A percentile compares a stretch with the other conserved stretches of the same genome.
Conservation (phyloP, 1,140 invertebrate genomes). For the Leucophenga varia region DNA sequence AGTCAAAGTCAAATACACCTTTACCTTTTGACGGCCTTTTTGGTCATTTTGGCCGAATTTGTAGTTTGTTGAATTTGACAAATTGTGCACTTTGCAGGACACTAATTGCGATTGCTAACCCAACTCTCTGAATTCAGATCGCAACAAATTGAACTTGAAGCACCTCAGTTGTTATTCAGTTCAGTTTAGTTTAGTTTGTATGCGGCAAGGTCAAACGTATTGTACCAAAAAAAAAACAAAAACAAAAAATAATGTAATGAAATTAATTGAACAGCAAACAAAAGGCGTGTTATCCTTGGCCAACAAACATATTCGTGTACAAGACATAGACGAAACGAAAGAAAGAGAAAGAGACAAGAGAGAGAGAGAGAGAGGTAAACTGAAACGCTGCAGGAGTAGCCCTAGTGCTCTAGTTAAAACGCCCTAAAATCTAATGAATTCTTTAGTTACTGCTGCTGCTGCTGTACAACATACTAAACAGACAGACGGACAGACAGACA, state of each 20-base stretch:
- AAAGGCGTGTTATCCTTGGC: neutral
- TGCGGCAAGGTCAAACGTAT: too few relatives aligned
- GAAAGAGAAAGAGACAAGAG: neutral
- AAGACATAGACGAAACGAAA: neutral
- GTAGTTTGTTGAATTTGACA: conserved; percentile 28
- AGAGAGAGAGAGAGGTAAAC: too few relatives aligned
- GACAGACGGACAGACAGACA: too few relatives aligned
- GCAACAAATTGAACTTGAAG: too few relatives aligned
- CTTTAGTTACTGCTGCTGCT: conserved; percentile 14
- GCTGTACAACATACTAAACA: too few relatives aligned
- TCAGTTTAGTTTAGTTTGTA: too few relatives aligned
- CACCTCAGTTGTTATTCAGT: too few relatives aligned
- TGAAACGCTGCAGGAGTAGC: too few relatives aligned
- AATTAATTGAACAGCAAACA: conserved; percentile 35
- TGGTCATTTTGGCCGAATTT: too few relatives aligned
- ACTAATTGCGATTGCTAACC: conserved; percentile 23
- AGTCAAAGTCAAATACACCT: too few relatives aligned
- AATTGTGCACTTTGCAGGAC: conserved; percentile 29
- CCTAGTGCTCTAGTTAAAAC: conserved; percentile 31
- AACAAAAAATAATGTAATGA: conserved; percentile 39
- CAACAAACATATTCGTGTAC: neutral
- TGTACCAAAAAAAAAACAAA: conserved; percentile 25
- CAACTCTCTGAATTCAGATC: too few relatives aligned
- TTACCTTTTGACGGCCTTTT: too few relatives aligned
- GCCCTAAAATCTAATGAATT: conserved; percentile 41